These are phyloP conservation scores for Sarcophaga variegata DNA, from an alignment of 2,888 invertebrate genomes.

Conservation along the genomic window DNA sequence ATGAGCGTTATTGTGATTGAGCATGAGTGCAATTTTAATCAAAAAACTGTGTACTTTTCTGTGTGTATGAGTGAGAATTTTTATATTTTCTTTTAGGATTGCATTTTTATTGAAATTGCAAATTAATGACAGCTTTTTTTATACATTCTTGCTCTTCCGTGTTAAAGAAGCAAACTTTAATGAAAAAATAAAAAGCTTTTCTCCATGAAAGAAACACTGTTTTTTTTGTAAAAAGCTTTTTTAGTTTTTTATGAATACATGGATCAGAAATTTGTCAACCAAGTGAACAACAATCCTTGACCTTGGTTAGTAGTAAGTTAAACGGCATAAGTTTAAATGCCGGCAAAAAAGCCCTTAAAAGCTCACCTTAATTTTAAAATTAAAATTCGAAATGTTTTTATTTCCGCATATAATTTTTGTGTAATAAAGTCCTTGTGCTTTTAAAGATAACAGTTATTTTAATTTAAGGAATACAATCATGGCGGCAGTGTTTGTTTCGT, in stretches of 20 bases:
- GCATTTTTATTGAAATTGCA: constrained; percentile 59
- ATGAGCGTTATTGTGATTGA: constrained; percentile 35
- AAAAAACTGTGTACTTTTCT: background rate
- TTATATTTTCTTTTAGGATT: constrained; percentile 61
- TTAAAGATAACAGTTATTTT: background rate
- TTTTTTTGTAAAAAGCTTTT: background rate
- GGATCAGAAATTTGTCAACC: background rate
- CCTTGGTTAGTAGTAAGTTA: constrained; percentile 14
- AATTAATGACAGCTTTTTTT: constrained; percentile 46
- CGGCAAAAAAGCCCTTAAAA: constrained; percentile 34
- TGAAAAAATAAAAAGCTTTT: constrained; percentile 33
- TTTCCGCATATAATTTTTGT: background rate
- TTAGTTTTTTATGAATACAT: background rate
- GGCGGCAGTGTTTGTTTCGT: background rate
- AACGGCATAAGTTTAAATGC: constrained; percentile 1
- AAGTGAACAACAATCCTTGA: constrained; percentile 22
- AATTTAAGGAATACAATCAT: background rate
- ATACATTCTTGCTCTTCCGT: constrained; percentile 49
- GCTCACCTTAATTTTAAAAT: constrained; percentile 37
- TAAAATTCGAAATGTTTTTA: background rate
- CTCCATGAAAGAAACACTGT: background rate
- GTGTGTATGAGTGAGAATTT: constrained; percentile 13
- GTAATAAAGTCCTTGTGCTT: background rate
- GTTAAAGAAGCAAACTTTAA: constrained; percentile 27
- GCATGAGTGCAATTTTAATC: background rate